Evolutionary conservation across 2,888 invertebrate genomes (phyloP).

Genomic region (Leptura quadrifasciata): DNA sequence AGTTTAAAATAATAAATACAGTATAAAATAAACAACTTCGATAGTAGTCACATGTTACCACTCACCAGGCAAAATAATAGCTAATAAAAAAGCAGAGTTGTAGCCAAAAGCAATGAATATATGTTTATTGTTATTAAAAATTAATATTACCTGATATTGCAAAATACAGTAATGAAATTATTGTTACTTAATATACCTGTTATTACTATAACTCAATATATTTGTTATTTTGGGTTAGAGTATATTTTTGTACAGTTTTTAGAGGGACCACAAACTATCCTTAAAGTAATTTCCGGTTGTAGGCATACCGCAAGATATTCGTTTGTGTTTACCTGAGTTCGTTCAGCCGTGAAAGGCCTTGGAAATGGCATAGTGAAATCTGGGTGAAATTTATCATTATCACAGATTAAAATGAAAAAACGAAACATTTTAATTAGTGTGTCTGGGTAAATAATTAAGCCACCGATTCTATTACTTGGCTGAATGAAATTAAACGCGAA

Average conservation of each 20-base stretch:
- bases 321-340: conserved; percentile 20
- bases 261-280: conserved; percentile 1
- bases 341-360: conserved; percentile 14
- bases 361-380: conserved; percentile 27
- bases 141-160: too few relatives aligned
- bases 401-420: neutral
- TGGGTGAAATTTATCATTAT: conserved; percentile 18
- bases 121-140: too few relatives aligned
- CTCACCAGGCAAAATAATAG: too few relatives aligned
- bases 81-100: too few relatives aligned
- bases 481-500: neutral
- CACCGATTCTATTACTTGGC: conserved; percentile 3
- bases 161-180: too few relatives aligned
- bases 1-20: too few relatives aligned
- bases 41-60: too few relatives aligned
- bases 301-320: conserved; percentile 6
- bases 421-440: conserved; percentile 4
- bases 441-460: conserved; percentile 1
- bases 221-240: too few relatives aligned
- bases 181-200: too few relatives aligned
- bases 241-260: neutral
- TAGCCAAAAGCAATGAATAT: too few relatives aligned
- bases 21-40: too few relatives aligned
- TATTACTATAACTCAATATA: too few relatives aligned
- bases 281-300: conserved; percentile 12